Percentiles rank a stretch among this genome's conserved stretches.
phyloP scores from a whole-genome alignment of 2,797 vertebrate species.

The Myotis findleyi region DNA sequence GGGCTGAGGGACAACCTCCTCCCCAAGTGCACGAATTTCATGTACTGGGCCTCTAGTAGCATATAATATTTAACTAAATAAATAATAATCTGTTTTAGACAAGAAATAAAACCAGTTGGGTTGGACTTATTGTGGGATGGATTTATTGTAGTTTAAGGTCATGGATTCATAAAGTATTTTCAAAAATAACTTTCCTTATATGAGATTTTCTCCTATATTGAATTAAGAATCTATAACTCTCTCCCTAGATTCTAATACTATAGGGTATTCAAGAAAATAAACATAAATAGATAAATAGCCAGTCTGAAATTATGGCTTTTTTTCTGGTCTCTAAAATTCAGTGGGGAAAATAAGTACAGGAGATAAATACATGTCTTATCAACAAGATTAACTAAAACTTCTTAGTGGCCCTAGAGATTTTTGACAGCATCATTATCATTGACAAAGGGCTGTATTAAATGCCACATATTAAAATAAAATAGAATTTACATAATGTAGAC shows the following conservation, averaged over 20 bases:
- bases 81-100: not conserved
- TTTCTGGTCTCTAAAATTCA: not conserved
- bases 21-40: too few species aligned
- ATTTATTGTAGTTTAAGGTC: not conserved
- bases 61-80: not conserved
- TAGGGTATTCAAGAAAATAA: not conserved
- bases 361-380: not conserved
- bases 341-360: not conserved
- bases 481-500: not conserved
- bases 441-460: not conserved
- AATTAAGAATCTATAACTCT: not conserved
- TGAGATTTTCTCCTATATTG: not conserved
- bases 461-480: not conserved
- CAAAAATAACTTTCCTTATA: not conserved
- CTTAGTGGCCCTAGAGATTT: not conserved
- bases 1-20: too few species aligned
- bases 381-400: not conserved
- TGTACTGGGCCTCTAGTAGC: not conserved
- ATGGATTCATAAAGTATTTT: not conserved
- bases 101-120: not conserved
- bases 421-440: not conserved
- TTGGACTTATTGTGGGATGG: not conserved
- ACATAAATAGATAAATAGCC: not conserved
- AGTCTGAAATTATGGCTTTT: not conserved
- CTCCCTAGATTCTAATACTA: not conserved